A percentile compares a stretch with the other conserved stretches of the same genome.
phyloP scores from a whole-genome alignment of 2,113 vertebrate genomes.

The Neoarius graeffei region DNA sequence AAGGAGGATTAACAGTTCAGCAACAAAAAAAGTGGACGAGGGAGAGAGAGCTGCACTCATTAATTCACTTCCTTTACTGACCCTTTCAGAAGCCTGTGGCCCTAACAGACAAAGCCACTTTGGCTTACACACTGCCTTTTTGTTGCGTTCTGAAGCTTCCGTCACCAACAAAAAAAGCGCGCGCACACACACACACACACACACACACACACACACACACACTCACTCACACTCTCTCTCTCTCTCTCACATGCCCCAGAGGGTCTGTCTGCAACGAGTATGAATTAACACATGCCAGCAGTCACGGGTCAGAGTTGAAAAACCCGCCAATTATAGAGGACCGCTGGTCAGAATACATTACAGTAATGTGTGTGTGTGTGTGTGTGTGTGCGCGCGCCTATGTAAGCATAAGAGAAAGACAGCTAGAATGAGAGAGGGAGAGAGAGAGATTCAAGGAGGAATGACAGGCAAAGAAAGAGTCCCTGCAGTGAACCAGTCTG shows the following conservation, averaged over 20 bases:
- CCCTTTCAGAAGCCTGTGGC: constrained; percentile 1
- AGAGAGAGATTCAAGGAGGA: not conserved
- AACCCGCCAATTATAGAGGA: constrained; percentile 37
- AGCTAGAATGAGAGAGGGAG: not conserved
- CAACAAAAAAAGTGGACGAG: not conserved
- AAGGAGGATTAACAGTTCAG: constrained; percentile 1
- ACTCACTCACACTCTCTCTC: no score
- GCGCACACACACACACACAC: not conserved
- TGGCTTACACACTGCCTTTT: constrained; percentile 25
- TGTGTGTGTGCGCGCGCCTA: not conserved
- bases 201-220: not conserved
- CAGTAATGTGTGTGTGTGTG: not conserved
- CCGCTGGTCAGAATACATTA: constrained; percentile 28
- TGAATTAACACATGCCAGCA: constrained; percentile 34
- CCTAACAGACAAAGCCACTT: constrained; percentile 29
- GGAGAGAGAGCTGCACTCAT: constrained; percentile 14
- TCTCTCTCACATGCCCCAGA: not conserved
- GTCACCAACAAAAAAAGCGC: not conserved
- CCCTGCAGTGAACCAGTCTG: constrained; percentile 16
- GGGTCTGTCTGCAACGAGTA: constrained; percentile 14
- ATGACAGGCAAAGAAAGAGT: not conserved
- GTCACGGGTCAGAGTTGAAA: constrained; percentile 33
- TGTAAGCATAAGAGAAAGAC: not conserved
- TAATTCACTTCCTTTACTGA: constrained; percentile 22
- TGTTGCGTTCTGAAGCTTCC: constrained; percentile 15